Percentiles rank a stretch among this genome's conserved stretches.
Conservation (phyloP, 1,140 invertebrate species). For the Drosophila varians region DNA sequence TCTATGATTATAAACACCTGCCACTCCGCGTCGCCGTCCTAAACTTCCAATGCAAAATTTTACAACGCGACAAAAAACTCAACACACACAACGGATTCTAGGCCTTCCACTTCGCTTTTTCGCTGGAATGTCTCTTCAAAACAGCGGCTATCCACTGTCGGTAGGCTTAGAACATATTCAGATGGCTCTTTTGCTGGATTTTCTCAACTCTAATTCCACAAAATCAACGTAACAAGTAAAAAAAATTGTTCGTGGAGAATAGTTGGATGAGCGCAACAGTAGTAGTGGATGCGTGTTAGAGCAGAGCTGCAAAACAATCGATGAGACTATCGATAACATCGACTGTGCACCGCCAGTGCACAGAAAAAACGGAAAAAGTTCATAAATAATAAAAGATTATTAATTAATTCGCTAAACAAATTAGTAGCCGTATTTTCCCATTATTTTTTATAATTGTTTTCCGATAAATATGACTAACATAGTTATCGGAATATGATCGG, state of each 20-base stretch:
- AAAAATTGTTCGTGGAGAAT: slow-evolving; percentile 65
- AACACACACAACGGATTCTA: slow-evolving; percentile 22
- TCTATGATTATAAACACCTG: slow-evolving; percentile 46
- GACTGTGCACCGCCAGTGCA: too few species aligned
- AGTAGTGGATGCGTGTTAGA: slow-evolving; percentile 64
- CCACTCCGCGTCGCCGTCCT: slow-evolving; percentile 30
- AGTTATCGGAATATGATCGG: background rate
- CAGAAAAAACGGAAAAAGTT: too few species aligned
- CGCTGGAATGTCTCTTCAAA: slow-evolving; percentile 28
- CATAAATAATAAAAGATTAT: too few species aligned
- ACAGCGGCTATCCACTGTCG: slow-evolving; percentile 7
- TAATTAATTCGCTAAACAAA: too few species aligned
- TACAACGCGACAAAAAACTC: slow-evolving; percentile 71
- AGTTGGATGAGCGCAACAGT: slow-evolving; percentile 76
- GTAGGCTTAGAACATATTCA: slow-evolving; percentile 41
- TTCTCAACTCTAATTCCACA: slow-evolving; percentile 42
- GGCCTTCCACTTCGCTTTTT: slow-evolving; percentile 8
- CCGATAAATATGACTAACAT: background rate
- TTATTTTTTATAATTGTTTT: too few species aligned
- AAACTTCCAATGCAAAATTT: slow-evolving; percentile 63
- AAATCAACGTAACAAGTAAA: slow-evolving; percentile 52
- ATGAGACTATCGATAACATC: background rate
- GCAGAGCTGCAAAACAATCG: background rate
- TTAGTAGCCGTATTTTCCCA: too few species aligned
- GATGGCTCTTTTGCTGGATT: slow-evolving; percentile 10